These are phyloP conservation scores for Todus mexicanus DNA, from an alignment of 2,797 vertebrate genomes.

Conservation along the genomic window DNA sequence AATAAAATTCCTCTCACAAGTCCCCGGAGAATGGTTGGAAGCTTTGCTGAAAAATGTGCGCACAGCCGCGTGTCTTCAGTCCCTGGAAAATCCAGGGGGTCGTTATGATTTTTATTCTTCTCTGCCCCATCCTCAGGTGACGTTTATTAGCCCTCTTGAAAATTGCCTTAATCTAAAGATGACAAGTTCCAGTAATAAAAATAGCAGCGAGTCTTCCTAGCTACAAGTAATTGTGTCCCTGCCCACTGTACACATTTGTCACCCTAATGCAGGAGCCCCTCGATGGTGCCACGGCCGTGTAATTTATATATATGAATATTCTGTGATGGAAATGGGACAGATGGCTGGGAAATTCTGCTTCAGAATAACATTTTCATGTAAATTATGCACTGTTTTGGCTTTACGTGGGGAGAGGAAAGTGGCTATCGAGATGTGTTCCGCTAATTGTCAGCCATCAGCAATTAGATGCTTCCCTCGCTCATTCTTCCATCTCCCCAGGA, in stretches of 20 bases:
- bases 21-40: not conserved
- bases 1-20: not conserved
- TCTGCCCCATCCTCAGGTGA: constrained; percentile 29
- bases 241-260: constrained; percentile 65
- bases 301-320: constrained; percentile 72
- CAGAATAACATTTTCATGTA: constrained; percentile 68
- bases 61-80: not conserved
- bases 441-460: constrained; percentile 59
- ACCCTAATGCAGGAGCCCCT: constrained; percentile 53
- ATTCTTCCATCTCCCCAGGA: not conserved
- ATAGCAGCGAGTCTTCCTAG: constrained; percentile 28
- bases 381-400: constrained; percentile 55
- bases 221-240: constrained; percentile 32
- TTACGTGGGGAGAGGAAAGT: constrained; percentile 21
- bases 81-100: not conserved
- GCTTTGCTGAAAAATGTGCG: not conserved
- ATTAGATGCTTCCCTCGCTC: constrained; percentile 19
- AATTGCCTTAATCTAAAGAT: constrained; percentile 69
- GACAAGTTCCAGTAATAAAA: constrained; percentile 49
- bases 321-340: constrained; percentile 65
- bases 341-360: constrained; percentile 69
- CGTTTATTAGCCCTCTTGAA: constrained; percentile 29
- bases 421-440: not conserved
- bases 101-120: not conserved
- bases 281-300: constrained; percentile 54